These are phyloP conservation scores for Novumbra hubbsi DNA, from an alignment of 2,797 vertebrate genomes.

Conservation along the genomic window DNA sequence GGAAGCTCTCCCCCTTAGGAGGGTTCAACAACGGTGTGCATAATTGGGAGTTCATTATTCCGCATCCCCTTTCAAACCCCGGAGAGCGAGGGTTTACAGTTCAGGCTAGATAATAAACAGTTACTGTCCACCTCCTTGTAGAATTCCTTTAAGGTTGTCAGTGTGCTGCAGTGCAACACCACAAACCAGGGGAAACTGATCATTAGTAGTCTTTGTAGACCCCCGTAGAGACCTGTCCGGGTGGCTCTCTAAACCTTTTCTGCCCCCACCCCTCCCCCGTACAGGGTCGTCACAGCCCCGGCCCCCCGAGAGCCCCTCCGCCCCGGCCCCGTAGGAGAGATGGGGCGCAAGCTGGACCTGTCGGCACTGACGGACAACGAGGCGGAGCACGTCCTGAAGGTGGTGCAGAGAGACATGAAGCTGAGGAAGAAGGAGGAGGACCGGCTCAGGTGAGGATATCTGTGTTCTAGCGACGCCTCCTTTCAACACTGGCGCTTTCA, in stretches of 20 bases:
- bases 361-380: slow-evolving; percentile 90
- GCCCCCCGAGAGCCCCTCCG: slow-evolving; percentile 54
- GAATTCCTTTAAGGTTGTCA: too few species aligned
- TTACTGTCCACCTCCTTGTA: too few species aligned
- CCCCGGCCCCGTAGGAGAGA: slow-evolving; percentile 51
- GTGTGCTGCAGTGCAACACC: too few species aligned
- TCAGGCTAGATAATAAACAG: too few species aligned
- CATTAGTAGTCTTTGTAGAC: neutral
- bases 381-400: slow-evolving; percentile 92
- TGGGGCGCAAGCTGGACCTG: slow-evolving; percentile 96
- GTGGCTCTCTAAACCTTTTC: neutral
- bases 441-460: slow-evolving; percentile 79
- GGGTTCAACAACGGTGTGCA: slow-evolving; percentile 52
- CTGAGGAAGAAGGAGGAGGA: slow-evolving; percentile 94
- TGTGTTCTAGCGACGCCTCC: too few species aligned
- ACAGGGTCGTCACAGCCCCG: slow-evolving; percentile 64
- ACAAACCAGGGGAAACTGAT: neutral
- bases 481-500: too few species aligned
- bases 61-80: neutral
- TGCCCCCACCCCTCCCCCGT: neutral
- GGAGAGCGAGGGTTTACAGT: too few species aligned
- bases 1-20: slow-evolving; percentile 32
- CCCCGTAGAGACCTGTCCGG: neutral
- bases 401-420: slow-evolving; percentile 94
- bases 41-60: slow-evolving; percentile 59